A percentile compares a stretch with the other conserved stretches of the same genome.
phyloP scores from a whole-genome alignment of 2,113 vertebrate species.

The Dermatemys mawii region DNA sequence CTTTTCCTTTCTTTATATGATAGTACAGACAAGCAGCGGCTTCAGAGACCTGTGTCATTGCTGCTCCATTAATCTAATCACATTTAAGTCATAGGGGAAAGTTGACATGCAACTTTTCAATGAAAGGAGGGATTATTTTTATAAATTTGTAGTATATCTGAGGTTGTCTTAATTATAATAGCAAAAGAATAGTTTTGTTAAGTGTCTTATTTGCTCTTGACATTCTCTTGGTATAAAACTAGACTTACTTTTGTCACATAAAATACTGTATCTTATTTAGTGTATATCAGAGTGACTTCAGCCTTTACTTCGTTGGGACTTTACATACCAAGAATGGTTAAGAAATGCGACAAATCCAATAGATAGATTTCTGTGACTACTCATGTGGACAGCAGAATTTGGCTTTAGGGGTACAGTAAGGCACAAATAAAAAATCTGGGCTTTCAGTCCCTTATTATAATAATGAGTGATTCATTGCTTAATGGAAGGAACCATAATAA shows the following conservation, averaged over 20 bases:
- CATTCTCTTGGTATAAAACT: neutral
- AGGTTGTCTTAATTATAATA: neutral
- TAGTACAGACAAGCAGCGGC: neutral
- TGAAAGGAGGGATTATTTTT: neutral
- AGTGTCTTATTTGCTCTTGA: neutral
- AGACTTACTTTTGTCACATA: rapidly evolving
- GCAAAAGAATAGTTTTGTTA: neutral
- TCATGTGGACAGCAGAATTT: rapidly evolving
- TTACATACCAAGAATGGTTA: neutral
- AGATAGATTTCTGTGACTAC: neutral
- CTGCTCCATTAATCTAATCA: rapidly evolving
- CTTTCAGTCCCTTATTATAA: neutral
- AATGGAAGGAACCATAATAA: neutral
- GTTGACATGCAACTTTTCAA: neutral
- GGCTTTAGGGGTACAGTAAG: neutral
- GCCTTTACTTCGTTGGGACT: neutral
- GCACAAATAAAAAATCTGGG: neutral
- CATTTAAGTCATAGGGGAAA: rapidly evolving
- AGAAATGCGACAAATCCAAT: neutral
- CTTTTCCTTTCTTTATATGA: neutral
- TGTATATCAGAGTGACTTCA: neutral
- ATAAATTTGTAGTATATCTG: neutral
- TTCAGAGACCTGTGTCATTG: neutral
- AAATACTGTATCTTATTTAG: neutral
- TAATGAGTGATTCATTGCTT: neutral